Base-by-base conservation (phyloP, 2,888 invertebrate genomes). In the Xestia ashworthii region DNA sequence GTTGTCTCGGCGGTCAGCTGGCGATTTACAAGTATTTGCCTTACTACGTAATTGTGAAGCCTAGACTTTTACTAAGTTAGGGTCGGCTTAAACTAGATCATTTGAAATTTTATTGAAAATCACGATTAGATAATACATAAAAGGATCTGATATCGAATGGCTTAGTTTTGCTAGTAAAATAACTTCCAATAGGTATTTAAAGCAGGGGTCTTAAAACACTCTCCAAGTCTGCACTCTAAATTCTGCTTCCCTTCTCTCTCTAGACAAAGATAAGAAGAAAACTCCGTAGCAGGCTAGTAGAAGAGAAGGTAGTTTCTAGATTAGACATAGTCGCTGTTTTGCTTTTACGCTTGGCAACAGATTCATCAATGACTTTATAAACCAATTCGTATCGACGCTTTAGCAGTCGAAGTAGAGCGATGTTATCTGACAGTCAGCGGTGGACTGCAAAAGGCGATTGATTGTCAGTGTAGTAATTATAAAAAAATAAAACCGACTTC, bases 1-100 rank as follows among this genome's bases (percentile, higher is more conserved):
- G 82, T 67, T 32, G 71, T 58, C 64, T 44, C 38, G 32, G 32
- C 64, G 22, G 73, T 77, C 88, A 86, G 82, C 80, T 84, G 84
- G 71, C 50, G 60, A 73, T 8, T 38, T 60, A 71, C 11, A 68
- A 77, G 72, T 78, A 77, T 77, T 79, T 80, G 71, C 6, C 19
- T 44, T 44, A n/a, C 58, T 53, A 84, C 50, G 74, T 74, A 68
- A 84, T 68, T n/a, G n/a, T 19, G 8, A 0, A 48, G 65, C 50
- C 58, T 66, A 66, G 53, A 60, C 66, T 77, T 82, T 76, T 62
- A 66, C 55, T 5, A 19, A 46, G 6, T 25, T 32, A 16, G 3
- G 32, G 60, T 44, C 19, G 4, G 44, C 12, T 38, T 38, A 6
- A 48, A 55, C 9, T 5, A 60, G 8, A 8, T 32, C 3, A 60